A percentile compares a stretch with the other conserved stretches of the same genome.
These are phyloP conservation scores for Miichthys miiuy DNA, from an alignment of 2,797 vertebrate genomes.

Conservation along the genomic window DNA sequence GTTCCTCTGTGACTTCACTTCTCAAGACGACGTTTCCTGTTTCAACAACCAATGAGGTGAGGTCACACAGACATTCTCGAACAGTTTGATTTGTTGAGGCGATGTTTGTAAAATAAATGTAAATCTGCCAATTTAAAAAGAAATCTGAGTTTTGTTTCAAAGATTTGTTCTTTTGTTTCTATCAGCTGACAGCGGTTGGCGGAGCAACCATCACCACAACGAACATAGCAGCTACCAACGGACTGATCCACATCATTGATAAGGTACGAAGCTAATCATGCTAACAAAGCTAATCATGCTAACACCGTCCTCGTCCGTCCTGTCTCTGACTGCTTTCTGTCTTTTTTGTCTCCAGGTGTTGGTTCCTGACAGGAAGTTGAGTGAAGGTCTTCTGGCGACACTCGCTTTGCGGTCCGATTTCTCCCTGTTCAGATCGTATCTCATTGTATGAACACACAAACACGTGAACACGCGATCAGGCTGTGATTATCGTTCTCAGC, in stretches of 20 bases:
- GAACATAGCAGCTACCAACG: slow-evolving; percentile 90
- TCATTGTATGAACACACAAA: slow-evolving; percentile 81
- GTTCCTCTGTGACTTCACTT: slow-evolving; percentile 85
- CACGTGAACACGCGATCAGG: too few species aligned
- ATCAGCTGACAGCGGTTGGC: slow-evolving; percentile 85
- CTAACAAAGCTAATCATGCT: background rate
- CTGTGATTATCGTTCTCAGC: background rate
- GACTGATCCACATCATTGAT: slow-evolving; percentile 92
- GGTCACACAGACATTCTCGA: slow-evolving; percentile 9
- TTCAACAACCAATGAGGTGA: slow-evolving; percentile 86
- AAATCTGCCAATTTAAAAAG: too few species aligned
- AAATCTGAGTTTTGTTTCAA: background rate
- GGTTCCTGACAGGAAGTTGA: slow-evolving; percentile 83
- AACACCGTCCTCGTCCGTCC: too few species aligned
- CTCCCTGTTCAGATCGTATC: slow-evolving; percentile 87
- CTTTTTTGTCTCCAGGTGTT: slow-evolving; percentile 85
- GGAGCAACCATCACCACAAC: slow-evolving; percentile 85
- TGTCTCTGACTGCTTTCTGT: background rate
- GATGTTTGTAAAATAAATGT: background rate
- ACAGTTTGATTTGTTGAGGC: background rate
- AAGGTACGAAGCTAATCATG: slow-evolving; percentile 80
- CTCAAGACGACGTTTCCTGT: slow-evolving; percentile 86
- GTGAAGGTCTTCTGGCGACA: slow-evolving; percentile 83
- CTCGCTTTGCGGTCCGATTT: slow-evolving; percentile 90
- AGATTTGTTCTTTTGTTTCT: slow-evolving; percentile 18